Percentiles rank a stretch among this genome's conserved stretches.
phyloP scores from a whole-genome alignment of 2,113 vertebrate species.

The Phoenicopterus ruber region DNA sequence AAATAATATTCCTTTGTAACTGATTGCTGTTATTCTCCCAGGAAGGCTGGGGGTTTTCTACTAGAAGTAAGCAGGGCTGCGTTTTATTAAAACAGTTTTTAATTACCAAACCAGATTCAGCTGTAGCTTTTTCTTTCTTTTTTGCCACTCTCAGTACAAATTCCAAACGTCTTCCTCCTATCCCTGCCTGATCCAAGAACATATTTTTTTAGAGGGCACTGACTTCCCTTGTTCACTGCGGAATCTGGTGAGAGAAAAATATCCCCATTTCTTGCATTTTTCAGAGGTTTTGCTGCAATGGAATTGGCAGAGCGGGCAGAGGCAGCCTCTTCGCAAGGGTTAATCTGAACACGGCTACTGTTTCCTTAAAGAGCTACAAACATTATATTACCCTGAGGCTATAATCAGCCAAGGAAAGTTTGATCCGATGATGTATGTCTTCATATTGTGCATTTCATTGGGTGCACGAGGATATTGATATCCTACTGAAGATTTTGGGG shows the following conservation, averaged over 20 bases:
- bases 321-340: constrained; percentile 27
- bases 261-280: constrained; percentile 41
- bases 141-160: constrained; percentile 43
- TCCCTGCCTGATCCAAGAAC: constrained; percentile 3
- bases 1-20: constrained; percentile 70
- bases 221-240: neutral
- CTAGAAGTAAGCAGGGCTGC: constrained; percentile 54
- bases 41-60: constrained; percentile 53
- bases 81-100: constrained; percentile 64
- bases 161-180: constrained; percentile 26
- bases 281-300: neutral
- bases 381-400: constrained; percentile 56
- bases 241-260: constrained; percentile 30
- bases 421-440: constrained; percentile 68
- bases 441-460: constrained; percentile 59
- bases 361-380: constrained; percentile 64
- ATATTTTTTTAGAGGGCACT: neutral
- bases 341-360: constrained; percentile 37
- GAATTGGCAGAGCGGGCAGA: neutral
- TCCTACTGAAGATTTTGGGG: constrained; percentile 43
- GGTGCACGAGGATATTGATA: constrained; percentile 37
- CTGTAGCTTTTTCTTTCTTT: constrained; percentile 48
- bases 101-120: constrained; percentile 55
- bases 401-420: constrained; percentile 64
- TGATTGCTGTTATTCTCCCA: constrained; percentile 69